These are phyloP conservation scores for Noturus placidus DNA, from an alignment of 2,113 vertebrate genomes.

Conservation along the genomic window DNA sequence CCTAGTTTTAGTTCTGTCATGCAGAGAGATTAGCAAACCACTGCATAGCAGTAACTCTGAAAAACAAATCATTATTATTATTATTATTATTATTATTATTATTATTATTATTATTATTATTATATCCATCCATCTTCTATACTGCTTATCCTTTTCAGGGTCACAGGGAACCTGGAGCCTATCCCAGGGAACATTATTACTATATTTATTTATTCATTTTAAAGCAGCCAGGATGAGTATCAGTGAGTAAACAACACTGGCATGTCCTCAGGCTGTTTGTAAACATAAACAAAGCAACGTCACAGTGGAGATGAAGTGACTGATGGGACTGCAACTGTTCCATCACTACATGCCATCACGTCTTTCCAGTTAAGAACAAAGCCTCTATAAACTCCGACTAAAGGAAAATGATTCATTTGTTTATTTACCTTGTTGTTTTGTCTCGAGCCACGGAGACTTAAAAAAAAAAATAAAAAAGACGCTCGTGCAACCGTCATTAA, in stretches of 20 bases:
- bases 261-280: not conserved
- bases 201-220: too few species aligned
- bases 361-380: not conserved
- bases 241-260: not conserved
- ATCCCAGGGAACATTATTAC: too few species aligned
- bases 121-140: too few species aligned
- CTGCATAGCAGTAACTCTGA: not conserved
- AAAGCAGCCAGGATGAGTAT: not conserved
- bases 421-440: not conserved
- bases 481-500: not conserved
- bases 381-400: not conserved
- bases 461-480: not conserved
- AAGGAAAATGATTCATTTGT: not conserved
- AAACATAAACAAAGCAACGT: not conserved
- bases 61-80: too few species aligned
- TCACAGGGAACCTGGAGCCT: too few species aligned
- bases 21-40: too few species aligned
- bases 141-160: too few species aligned
- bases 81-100: too few species aligned
- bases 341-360: not conserved
- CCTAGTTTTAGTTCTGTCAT: not conserved
- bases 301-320: not conserved
- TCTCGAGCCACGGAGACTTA: not conserved
- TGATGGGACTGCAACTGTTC: not conserved
- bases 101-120: too few species aligned